These are phyloP conservation scores for Fistularia tabacaria DNA, from an alignment of 2,797 vertebrate species.

Conservation along the genomic window DNA sequence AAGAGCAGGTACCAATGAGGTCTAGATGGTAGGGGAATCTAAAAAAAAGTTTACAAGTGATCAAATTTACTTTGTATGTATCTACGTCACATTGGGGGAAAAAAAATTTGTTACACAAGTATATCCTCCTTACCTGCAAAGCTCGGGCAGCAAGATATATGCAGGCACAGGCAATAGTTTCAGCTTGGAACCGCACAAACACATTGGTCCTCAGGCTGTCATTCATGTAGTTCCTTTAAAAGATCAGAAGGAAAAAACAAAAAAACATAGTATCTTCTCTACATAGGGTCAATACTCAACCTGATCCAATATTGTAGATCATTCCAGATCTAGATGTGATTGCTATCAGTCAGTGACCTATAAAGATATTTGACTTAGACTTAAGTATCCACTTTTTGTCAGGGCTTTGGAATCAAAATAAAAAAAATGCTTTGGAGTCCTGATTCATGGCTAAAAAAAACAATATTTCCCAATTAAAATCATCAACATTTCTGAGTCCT, in stretches of 20 bases:
- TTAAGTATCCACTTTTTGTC: too few relatives aligned
- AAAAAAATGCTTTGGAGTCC: too few relatives aligned
- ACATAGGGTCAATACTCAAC: constrained; percentile 27
- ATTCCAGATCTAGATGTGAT: not conserved
- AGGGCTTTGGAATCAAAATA: too few relatives aligned
- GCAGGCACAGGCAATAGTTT: constrained; percentile 98
- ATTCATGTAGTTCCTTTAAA: constrained; percentile 97
- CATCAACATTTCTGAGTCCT: too few relatives aligned
- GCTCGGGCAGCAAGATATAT: constrained; percentile 96
- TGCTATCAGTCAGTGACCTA: too few relatives aligned
- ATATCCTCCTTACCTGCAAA: constrained; percentile 81
- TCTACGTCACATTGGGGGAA: too few relatives aligned
- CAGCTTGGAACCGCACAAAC: constrained; percentile 96
- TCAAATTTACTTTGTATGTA: too few relatives aligned
- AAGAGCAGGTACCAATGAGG: constrained; percentile 96
- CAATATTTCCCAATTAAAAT: too few relatives aligned
- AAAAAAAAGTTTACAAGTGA: not conserved
- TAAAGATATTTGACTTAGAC: too few relatives aligned
- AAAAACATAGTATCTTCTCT: constrained; percentile 69
- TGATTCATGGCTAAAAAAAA: too few relatives aligned
- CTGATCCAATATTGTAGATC: not conserved
- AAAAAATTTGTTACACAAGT: not conserved
- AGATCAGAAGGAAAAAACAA: constrained; percentile 48
- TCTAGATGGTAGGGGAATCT: constrained; percentile 91
- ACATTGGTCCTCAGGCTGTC: constrained; percentile 96